Evolutionary conservation across 1,140 invertebrate genomes (phyloP).

Genomic region (Samia ricini): DNA sequence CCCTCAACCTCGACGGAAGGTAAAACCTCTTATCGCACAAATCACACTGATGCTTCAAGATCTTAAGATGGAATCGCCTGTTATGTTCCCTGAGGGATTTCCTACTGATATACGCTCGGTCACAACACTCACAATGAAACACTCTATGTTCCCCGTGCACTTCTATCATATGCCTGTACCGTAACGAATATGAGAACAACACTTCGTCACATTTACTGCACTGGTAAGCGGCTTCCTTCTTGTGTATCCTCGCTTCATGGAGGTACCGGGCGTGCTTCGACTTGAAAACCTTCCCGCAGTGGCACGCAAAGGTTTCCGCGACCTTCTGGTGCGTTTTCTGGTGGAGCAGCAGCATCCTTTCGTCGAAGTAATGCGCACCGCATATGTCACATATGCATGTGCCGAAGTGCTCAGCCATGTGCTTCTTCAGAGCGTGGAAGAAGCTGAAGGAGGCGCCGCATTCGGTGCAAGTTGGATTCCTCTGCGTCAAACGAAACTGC

Average conservation of each 20-base stretch:
- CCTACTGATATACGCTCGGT: conserved; percentile 53
- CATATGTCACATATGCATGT: conserved; percentile 61
- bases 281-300: conserved; percentile 62
- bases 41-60: conserved; percentile 61
- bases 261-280: conserved; percentile 59
- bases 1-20: conserved; percentile 51
- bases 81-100: conserved; percentile 59
- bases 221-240: conserved; percentile 55
- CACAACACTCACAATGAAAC: conserved; percentile 57
- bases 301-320: conserved; percentile 45
- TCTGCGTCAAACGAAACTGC: conserved; percentile 45
- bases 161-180: conserved; percentile 61
- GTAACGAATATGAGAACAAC: conserved; percentile 51
- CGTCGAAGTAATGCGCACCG: conserved; percentile 65
- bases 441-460: conserved; percentile 44
- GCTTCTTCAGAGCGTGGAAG: conserved; percentile 63
- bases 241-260: conserved; percentile 51
- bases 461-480: conserved; percentile 41
- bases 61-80: conserved; percentile 52
- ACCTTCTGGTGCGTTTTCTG: conserved; percentile 48
- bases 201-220: conserved; percentile 62
- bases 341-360: conserved; percentile 55
- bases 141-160: conserved; percentile 47
- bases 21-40: conserved; percentile 65
- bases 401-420: conserved; percentile 66